phyloP scores from a whole-genome alignment of 2,888 invertebrate genomes.

The Erynnis tages region DNA sequence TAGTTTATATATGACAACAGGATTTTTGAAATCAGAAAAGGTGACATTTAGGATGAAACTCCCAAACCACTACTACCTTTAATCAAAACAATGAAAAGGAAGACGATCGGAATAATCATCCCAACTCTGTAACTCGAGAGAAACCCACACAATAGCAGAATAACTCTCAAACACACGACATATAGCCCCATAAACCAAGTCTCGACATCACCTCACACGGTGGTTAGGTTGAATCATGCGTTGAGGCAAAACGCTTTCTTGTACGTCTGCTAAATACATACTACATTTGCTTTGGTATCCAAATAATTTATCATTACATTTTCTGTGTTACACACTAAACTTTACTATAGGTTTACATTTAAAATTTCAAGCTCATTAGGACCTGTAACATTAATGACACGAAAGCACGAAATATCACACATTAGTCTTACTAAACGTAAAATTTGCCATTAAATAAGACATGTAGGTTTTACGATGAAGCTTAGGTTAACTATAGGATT shows the following conservation, averaged over 20 bases:
- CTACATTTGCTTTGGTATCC: not conserved
- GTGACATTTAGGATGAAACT: too few relatives aligned
- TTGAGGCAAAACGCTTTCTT: slow-evolving; percentile 19
- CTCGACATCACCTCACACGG: slow-evolving; percentile 22
- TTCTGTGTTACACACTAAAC: not conserved
- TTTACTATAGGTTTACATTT: not conserved
- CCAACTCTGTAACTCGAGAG: slow-evolving; percentile 12
- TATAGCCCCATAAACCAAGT: slow-evolving; percentile 21
- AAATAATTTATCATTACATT: not conserved
- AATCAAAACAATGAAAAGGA: slow-evolving; percentile 9
- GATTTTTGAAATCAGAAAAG: too few relatives aligned
- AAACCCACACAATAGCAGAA: slow-evolving; percentile 22
- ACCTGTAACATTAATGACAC: too few relatives aligned
- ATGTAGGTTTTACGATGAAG: too few relatives aligned
- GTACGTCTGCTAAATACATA: not conserved
- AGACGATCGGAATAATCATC: slow-evolving; percentile 15
- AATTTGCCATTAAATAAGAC: too few relatives aligned
- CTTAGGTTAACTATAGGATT: too few relatives aligned
- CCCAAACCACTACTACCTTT: not conserved
- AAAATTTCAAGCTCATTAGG: too few relatives aligned
- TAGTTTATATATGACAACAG: too few relatives aligned
- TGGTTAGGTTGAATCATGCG: slow-evolving; percentile 16
- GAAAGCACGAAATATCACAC: too few relatives aligned
- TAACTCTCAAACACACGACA: slow-evolving; percentile 19
- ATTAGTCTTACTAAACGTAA: too few relatives aligned